Conservation (phyloP, 2,888 invertebrate genomes). For the Ernsta delagoae region DNA sequence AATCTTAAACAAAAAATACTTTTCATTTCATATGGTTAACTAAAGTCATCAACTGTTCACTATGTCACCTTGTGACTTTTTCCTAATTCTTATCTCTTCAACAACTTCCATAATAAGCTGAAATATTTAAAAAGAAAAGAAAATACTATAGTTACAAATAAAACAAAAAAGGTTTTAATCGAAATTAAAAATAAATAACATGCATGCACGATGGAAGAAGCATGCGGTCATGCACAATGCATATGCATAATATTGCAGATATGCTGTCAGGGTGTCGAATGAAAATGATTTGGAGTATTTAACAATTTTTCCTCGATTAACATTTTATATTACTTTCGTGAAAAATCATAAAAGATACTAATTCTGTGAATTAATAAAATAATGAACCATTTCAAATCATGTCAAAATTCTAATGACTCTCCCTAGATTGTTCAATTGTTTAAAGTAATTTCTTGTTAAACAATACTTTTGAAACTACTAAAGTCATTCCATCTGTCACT, state of each 20-base stretch:
- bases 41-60: slow-evolving; percentile 61
- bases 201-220: slow-evolving; percentile 5
- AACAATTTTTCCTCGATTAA: no score
- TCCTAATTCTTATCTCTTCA: slow-evolving; percentile 83
- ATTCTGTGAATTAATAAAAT: no score
- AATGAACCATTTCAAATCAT: no score
- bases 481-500: no score
- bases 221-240: not conserved
- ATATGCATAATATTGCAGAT: not conserved
- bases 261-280: no score
- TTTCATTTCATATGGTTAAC: slow-evolving; percentile 32
- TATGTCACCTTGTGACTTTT: slow-evolving; percentile 75
- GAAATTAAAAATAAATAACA: not conserved
- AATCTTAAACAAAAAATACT: slow-evolving; percentile 32
- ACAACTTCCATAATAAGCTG: slow-evolving; percentile 84
- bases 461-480: no score
- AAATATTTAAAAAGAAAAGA: slow-evolving; percentile 65
- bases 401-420: no score
- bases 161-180: not conserved
- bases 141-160: slow-evolving; percentile 41
- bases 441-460: no score
- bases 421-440: no score
- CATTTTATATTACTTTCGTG: no score
- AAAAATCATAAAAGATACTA: no score
- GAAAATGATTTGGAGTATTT: no score